Evolutionary conservation across 1,140 invertebrate species (phyloP).

Genomic region (Lepidurus couesii): DNA sequence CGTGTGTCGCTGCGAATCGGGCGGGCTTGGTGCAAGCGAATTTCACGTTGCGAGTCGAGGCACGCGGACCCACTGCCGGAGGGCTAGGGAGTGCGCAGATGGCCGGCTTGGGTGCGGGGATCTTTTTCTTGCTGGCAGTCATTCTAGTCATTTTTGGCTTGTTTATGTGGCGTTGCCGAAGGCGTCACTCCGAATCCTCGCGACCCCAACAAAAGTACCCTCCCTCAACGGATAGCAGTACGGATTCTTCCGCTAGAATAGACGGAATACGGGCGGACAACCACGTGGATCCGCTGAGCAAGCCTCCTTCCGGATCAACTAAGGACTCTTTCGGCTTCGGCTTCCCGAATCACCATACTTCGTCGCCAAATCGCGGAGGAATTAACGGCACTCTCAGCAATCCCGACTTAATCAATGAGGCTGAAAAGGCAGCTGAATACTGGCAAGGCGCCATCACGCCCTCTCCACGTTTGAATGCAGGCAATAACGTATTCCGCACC

Average conservation of each 20-base stretch:
- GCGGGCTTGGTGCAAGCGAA: conserved; percentile 87
- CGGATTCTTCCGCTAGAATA: neutral
- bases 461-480: conserved; percentile 13
- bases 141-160: conserved; percentile 67
- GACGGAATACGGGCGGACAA: neutral
- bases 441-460: conserved; percentile 26
- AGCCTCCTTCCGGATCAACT: neutral
- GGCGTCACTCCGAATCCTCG: neutral
- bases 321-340: neutral
- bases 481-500: conserved; percentile 8
- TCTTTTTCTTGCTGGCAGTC: conserved; percentile 70
- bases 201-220: neutral
- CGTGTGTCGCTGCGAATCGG: conserved; percentile 83
- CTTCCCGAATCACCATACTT: neutral
- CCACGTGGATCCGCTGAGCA: conserved; percentile 13
- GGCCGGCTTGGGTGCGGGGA: conserved; percentile 71
- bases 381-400: conserved; percentile 28
- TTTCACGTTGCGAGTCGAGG: conserved; percentile 75
- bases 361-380: conserved; percentile 16
- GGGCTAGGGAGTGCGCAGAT: conserved; percentile 76
- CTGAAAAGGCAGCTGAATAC: conserved; percentile 28
- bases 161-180: conserved; percentile 61
- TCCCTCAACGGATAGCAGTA: conserved; percentile 23
- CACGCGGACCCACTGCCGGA: conserved; percentile 67
- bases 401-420: conserved; percentile 30